Evolutionary conservation across 1,140 invertebrate species (phyloP).

Genomic region (Planococcus citri): DNA sequence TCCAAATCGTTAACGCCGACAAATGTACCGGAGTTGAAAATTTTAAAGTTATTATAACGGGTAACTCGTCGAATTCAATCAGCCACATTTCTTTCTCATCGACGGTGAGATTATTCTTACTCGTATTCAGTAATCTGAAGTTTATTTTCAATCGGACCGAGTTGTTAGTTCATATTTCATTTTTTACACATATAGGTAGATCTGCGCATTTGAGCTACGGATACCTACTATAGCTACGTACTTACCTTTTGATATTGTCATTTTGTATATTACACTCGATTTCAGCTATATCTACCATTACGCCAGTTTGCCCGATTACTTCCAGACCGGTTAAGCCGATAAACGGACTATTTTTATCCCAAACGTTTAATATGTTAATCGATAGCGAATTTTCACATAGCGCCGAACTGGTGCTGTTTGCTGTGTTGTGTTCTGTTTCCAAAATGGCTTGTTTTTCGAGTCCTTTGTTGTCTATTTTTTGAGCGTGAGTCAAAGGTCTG

Average conservation of each 20-base stretch:
- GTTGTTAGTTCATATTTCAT: too few relatives aligned
- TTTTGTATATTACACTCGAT: constrained; percentile 25
- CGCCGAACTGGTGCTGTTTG: constrained; percentile 26
- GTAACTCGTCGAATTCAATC: constrained; percentile 32
- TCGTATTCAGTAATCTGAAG: not conserved
- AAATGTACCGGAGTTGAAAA: constrained; percentile 30
- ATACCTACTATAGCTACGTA: constrained; percentile 21
- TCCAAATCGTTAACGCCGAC: constrained; percentile 54
- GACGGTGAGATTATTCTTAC: constrained; percentile 38
- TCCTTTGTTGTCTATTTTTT: not conserved
- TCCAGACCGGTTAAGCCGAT: constrained; percentile 42
- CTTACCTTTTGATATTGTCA: constrained; percentile 17
- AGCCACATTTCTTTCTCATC: constrained; percentile 50
- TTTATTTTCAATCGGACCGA: too few relatives aligned
- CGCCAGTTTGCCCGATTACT: constrained; percentile 35
- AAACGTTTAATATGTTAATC: constrained; percentile 25
- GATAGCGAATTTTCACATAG: constrained; percentile 27
- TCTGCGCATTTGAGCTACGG: too few relatives aligned
- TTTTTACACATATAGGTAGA: not conserved
- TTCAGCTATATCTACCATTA: constrained; percentile 29
- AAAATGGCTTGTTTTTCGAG: not conserved
- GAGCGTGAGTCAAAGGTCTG: constrained; percentile 29
- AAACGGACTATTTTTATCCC: constrained; percentile 25
- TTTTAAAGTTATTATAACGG: constrained; percentile 25
- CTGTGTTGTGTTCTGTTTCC: too few relatives aligned